Evolutionary conservation across 2,113 vertebrate species (phyloP).

Genomic region (Hemichromis elongatus): DNA sequence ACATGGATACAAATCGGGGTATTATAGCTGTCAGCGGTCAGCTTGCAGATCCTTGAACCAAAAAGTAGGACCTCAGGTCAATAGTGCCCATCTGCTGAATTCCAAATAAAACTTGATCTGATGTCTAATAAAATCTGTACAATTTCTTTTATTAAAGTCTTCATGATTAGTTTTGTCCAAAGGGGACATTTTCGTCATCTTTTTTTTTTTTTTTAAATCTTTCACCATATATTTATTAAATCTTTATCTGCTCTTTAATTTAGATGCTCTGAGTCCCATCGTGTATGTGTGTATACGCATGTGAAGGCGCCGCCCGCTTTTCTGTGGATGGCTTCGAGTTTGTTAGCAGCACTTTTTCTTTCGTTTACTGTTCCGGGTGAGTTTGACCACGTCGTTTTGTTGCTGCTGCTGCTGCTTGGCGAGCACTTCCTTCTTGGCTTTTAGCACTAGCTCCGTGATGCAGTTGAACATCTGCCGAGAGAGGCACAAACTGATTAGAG

Average conservation of each 20-base stretch:
- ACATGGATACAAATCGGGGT: slow-evolving; percentile 41
- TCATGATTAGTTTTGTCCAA: slow-evolving; percentile 72
- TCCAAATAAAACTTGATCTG: slow-evolving; percentile 75
- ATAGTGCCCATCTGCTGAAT: slow-evolving; percentile 57
- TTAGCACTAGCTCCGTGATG: slow-evolving; percentile 97
- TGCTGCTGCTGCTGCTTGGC: slow-evolving; percentile 97
- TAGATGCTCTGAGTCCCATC: slow-evolving; percentile 68
- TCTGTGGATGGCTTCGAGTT: slow-evolving; percentile 17
- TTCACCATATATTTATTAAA: slow-evolving; percentile 66
- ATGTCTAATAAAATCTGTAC: slow-evolving; percentile 76
- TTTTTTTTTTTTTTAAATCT: slow-evolving; percentile 37
- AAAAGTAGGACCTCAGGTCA: slow-evolving; percentile 57
- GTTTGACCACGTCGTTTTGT: slow-evolving; percentile 97
- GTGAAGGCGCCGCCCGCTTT: slow-evolving; percentile 13
- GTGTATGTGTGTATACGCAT: slow-evolving; percentile 37
- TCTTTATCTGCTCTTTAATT: slow-evolving; percentile 70
- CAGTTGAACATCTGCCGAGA: slow-evolving; percentile 95
- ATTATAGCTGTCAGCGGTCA: slow-evolving; percentile 39
- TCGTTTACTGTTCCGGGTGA: slow-evolving; percentile 96
- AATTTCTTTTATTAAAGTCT: slow-evolving; percentile 66
- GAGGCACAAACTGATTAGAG: neutral
- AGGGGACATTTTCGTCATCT: slow-evolving; percentile 58
- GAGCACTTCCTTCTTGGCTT: slow-evolving; percentile 96
- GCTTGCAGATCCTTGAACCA: slow-evolving; percentile 55
- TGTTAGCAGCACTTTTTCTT: slow-evolving; percentile 98